Conservation (phyloP, 2,888 invertebrate genomes). For the Oxyteleia sp. region DNA sequence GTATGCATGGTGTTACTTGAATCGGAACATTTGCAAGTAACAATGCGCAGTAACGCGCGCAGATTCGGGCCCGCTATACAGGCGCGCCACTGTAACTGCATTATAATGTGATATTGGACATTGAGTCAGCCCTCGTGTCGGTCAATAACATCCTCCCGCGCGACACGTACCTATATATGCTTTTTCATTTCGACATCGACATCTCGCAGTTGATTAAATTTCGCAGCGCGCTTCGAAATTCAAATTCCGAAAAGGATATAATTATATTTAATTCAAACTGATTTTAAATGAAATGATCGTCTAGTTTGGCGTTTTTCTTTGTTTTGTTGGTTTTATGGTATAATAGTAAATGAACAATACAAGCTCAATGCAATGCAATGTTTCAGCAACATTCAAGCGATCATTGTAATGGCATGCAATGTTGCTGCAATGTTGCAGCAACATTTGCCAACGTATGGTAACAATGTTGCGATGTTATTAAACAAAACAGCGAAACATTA, state of each 20-base stretch:
- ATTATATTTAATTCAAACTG: conserved; percentile 58
- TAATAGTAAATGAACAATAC: no score
- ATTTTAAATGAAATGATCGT: conserved; percentile 49
- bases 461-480: no score
- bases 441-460: no score
- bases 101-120: conserved; percentile 72
- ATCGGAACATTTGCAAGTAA: conserved; percentile 54
- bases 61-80: conserved; percentile 42
- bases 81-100: conserved; percentile 63
- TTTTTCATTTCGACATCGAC: conserved; percentile 72
- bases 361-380: no score
- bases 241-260: conserved; percentile 58
- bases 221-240: conserved; percentile 40
- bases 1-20: conserved; percentile 53
- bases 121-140: conserved; percentile 67
- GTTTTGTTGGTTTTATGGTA: no score
- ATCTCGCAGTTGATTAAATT: conserved; percentile 71
- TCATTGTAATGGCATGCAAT: no score
- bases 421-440: no score
- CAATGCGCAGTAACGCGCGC: conserved; percentile 57
- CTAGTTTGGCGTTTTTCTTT: no score
- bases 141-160: conserved; percentile 67
- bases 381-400: no score
- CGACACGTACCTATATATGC: conserved; percentile 59
- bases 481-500: no score